Percentiles rank a stretch among this genome's conserved stretches.
These are phyloP conservation scores for Mormyrus proboscirostris DNA, from an alignment of 2,797 vertebrate genomes.

Conservation along the genomic window DNA sequence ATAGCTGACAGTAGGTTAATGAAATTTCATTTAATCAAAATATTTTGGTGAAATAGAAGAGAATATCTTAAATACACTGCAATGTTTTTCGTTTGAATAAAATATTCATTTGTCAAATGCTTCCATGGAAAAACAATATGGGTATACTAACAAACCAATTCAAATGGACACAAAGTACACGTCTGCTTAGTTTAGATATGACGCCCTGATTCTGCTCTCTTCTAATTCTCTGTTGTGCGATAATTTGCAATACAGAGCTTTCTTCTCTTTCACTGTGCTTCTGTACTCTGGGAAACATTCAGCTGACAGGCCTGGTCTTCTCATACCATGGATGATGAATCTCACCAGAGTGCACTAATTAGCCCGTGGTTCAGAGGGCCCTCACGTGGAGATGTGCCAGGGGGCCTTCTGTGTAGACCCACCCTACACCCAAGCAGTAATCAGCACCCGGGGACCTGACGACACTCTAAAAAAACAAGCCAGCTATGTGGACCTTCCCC, in stretches of 20 bases:
- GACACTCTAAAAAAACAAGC: slow-evolving; percentile 23
- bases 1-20: neutral
- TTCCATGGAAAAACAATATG: neutral
- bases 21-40: neutral
- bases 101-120: neutral
- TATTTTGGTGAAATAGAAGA: neutral
- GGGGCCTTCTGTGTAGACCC: neutral
- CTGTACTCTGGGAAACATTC: neutral
- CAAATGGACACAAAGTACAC: neutral
- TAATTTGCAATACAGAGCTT: neutral
- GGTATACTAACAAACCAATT: neutral
- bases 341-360: slow-evolving; percentile 13
- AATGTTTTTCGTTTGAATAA: neutral
- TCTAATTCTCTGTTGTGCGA: neutral
- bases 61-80: neutral
- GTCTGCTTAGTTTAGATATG: neutral
- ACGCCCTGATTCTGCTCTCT: neutral
- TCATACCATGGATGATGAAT: neutral
- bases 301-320: neutral
- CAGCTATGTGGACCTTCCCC: neutral
- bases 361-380: neutral
- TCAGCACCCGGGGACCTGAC: slow-evolving; percentile 9
- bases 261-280: neutral
- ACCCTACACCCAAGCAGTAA: slow-evolving; percentile 14
- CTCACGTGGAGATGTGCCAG: neutral